Evolutionary conservation across 2,888 invertebrate species (phyloP).

Genomic region (Macropis europaea): DNA sequence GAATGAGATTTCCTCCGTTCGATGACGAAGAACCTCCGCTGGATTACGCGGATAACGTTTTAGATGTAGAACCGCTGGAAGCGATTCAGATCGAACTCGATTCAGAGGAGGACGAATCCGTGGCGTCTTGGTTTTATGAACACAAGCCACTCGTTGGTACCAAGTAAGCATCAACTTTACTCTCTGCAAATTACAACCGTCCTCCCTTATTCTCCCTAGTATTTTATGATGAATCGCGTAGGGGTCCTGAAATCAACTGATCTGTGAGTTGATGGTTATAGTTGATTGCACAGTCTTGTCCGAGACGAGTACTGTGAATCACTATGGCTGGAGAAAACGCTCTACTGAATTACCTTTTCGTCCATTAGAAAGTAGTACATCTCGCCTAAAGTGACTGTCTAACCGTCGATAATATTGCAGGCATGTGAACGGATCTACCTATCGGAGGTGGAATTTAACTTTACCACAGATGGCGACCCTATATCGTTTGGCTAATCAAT

Average conservation of each 20-base stretch:
- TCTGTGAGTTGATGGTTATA: constrained; percentile 74
- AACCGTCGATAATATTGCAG: constrained; percentile 77
- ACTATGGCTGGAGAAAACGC: constrained; percentile 68
- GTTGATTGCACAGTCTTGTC: constrained; percentile 67
- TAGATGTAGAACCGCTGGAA: constrained; percentile 99
- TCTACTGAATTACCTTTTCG: constrained; percentile 39
- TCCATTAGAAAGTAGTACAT: neutral
- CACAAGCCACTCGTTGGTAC: constrained; percentile 97
- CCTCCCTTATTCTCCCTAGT: neutral
- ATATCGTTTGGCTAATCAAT: constrained; percentile 98
- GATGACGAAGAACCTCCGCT: constrained; percentile 99
- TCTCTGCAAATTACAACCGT: neutral
- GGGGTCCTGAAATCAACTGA: constrained; percentile 79
- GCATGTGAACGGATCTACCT: constrained; percentile 97
- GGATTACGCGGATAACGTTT: constrained; percentile 99
- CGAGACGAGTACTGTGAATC: constrained; percentile 66
- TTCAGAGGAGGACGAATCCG: constrained; percentile 94
- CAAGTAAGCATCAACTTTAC: constrained; percentile 82
- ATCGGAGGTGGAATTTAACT: constrained; percentile 96
- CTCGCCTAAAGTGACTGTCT: neutral
- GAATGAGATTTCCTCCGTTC: constrained; percentile 99
- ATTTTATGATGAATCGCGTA: constrained; percentile 78
- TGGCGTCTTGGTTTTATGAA: constrained; percentile 99
- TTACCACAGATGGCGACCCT: constrained; percentile 98
- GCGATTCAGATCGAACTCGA: constrained; percentile 99